Evolutionary conservation across 2,888 invertebrate genomes (phyloP), one percentile per base, ranked within the genome.

Genomic region (Magallana nippona): DNA sequence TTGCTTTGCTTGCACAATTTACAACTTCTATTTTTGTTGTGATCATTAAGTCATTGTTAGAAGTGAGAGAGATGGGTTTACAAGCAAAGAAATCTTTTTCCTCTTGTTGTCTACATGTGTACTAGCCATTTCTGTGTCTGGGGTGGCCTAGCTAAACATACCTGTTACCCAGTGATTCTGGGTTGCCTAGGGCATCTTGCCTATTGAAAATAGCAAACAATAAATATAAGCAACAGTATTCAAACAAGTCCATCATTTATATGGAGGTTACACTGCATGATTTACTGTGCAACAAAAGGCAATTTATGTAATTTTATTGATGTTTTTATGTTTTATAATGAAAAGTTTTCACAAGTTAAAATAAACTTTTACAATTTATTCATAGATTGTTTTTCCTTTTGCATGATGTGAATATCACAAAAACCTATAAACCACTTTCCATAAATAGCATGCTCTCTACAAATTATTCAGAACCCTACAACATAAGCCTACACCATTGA

Each of bases 131-230:
- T 71, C 71, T 71, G 71, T 27, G 32, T 22, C 71, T 71, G 71
- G 71, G 71, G 71, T 71, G 71, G 15, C 71, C 71, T 71, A 71
- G 71, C 71, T 77, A 19, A 63, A 89, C 91, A 85, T 91, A 92
- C 92, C 91, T 91, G 88, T 90, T 91, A 82, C 91, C 91, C 84
- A 91, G 88, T 60, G 89, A 89, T 60, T 92, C 91, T 78, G 92
- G 91, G 82, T 92, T 92, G 88, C 91, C 91, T 85, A 92, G 89
- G 79, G 89, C 91, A 90, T 92, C 91, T 81, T 90, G 89, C 85
- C 92, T 89, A 86, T 79, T 84, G 84, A 86, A 84, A 78, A 83
- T 58, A 71, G 71, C 71, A 71, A 82, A 81, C 85, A 83, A 84
- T 78, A 83, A 19, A 79, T 82, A 81, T 71, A 77, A 58, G 58